phyloP scores from a whole-genome alignment of 2,797 vertebrate species.

The Arctocebus calabarensis region DNA sequence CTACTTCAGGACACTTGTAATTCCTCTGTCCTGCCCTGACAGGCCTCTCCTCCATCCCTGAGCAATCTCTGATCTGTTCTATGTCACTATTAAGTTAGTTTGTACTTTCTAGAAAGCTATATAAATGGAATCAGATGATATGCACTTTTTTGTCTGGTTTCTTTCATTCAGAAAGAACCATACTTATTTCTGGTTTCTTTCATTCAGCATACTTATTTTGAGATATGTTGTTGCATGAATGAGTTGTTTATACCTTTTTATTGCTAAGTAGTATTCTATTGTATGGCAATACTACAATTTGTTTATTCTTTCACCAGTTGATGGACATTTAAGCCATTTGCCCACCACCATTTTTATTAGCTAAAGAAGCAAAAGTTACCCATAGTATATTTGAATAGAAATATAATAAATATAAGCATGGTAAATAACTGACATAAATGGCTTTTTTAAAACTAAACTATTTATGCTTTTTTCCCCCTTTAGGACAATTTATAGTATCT shows the following conservation, averaged over 20 bases:
- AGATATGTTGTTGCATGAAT: neutral
- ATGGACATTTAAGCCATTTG: neutral
- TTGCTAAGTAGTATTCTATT: slow-evolving; percentile 7
- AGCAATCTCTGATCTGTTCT: neutral
- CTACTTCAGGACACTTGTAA: neutral
- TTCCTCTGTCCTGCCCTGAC: neutral
- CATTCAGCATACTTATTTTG: neutral
- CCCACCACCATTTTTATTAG: neutral
- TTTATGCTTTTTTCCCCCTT: slow-evolving; percentile 67
- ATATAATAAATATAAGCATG: neutral
- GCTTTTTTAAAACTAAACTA: neutral
- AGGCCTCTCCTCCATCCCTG: neutral
- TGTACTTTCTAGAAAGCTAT: neutral
- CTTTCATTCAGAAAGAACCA: neutral
- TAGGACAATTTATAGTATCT: slow-evolving; percentile 53
- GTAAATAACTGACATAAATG: neutral
- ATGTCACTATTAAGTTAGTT: neutral
- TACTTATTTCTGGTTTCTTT: neutral
- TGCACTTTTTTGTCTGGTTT: neutral
- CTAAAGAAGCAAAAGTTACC: slow-evolving; percentile 70
- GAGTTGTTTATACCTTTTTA: neutral
- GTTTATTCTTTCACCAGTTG: neutral
- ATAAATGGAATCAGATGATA: neutral
- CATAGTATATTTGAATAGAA: slow-evolving; percentile 32
- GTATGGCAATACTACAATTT: neutral